Percentiles rank a stretch among this genome's conserved stretches.
Conservation (phyloP, 2,888 invertebrate species). For the Protodeltote pygarga region DNA sequence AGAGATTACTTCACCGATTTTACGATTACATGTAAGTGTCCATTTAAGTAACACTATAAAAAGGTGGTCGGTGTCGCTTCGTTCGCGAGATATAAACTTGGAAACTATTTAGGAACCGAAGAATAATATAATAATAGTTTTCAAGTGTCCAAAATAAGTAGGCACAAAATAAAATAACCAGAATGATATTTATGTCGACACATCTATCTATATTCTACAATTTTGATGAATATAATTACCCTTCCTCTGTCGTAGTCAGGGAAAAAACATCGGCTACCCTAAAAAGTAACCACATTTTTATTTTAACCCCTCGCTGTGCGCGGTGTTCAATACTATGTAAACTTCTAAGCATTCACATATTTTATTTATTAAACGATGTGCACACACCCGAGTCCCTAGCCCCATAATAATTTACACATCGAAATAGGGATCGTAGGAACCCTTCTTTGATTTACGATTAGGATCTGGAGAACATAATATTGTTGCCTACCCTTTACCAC, state of each 20-base stretch:
- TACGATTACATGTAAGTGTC: conserved; percentile 53
- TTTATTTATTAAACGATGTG: conserved; percentile 75
- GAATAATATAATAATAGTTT: too few species aligned
- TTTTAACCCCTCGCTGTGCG: conserved; percentile 71
- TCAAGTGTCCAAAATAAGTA: too few species aligned
- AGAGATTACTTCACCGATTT: conserved; percentile 47
- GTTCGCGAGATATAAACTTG: too few species aligned
- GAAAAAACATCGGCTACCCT: conserved; percentile 33
- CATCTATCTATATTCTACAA: too few species aligned
- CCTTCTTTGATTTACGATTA: conserved; percentile 49
- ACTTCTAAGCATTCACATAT: conserved; percentile 68
- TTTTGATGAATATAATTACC: too few species aligned
- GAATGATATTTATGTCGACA: too few species aligned
- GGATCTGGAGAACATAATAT: conserved; percentile 7
- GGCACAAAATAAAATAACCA: too few species aligned
- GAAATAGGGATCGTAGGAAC: conserved; percentile 61
- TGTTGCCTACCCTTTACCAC: not conserved
- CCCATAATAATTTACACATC: conserved; percentile 60
- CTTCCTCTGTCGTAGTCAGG: too few species aligned
- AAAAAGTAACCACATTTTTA: conserved; percentile 57
- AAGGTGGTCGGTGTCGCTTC: conserved; percentile 6
- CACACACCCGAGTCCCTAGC: conserved; percentile 61
- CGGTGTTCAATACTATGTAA: conserved; percentile 52
- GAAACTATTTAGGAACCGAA: too few species aligned
- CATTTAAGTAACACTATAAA: conserved; percentile 49